Conservation (phyloP, 2,797 vertebrate genomes). For the Cirrhinus mrigala region DNA sequence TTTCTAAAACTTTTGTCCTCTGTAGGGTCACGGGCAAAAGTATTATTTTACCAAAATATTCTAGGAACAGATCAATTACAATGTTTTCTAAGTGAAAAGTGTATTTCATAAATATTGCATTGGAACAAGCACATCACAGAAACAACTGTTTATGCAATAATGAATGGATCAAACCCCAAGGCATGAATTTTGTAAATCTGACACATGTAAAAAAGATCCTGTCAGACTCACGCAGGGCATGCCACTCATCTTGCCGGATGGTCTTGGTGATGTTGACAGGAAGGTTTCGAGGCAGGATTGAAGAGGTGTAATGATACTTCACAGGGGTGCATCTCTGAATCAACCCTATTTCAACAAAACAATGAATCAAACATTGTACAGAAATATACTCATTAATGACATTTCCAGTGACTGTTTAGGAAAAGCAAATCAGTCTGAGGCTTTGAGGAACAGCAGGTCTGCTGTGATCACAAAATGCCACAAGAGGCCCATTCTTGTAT, state of each 20-base stretch:
- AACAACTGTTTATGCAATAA: neutral
- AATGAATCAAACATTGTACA: constrained; percentile 31
- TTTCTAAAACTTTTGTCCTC: neutral
- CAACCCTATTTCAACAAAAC: constrained; percentile 76
- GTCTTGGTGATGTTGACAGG: constrained; percentile 92
- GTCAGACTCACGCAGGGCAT: constrained; percentile 89
- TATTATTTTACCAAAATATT: neutral
- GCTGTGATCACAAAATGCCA: constrained; percentile 13
- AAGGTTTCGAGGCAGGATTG: constrained; percentile 88
- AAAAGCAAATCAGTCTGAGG: neutral
- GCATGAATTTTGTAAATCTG: neutral
- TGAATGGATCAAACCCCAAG: neutral
- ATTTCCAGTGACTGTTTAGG: constrained; percentile 3
- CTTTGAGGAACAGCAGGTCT: constrained; percentile 32
- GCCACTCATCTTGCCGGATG: constrained; percentile 95
- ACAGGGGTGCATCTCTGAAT: constrained; percentile 90
- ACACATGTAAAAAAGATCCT: neutral
- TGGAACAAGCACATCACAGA: neutral
- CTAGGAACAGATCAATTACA: neutral
- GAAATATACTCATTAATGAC: neutral
- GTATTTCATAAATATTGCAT: neutral
- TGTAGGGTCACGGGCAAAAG: neutral
- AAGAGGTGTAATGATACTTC: constrained; percentile 96
- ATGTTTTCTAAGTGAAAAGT: neutral
- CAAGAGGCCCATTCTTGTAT: neutral